Conservation (phyloP, 2,797 vertebrate species). For the Gastrophryne carolinensis region DNA sequence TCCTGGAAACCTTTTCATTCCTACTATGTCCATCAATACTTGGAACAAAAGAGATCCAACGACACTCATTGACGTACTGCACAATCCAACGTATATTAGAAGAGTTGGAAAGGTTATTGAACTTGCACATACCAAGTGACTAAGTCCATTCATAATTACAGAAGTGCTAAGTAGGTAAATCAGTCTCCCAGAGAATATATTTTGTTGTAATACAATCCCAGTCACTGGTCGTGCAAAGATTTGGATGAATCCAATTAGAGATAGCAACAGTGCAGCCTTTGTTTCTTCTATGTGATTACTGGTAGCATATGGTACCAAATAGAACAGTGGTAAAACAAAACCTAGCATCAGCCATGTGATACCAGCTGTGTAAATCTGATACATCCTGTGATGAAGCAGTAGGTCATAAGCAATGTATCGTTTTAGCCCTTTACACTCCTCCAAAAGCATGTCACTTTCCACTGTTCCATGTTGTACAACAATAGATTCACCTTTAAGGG, state of each 20-base stretch:
- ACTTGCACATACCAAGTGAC: constrained; percentile 81
- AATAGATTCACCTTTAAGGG: constrained; percentile 24
- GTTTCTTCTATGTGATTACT: constrained; percentile 71
- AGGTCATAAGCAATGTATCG: constrained; percentile 89
- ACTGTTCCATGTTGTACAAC: constrained; percentile 45
- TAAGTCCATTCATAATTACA: constrained; percentile 80
- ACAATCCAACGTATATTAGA: constrained; percentile 74
- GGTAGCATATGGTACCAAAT: constrained; percentile 86
- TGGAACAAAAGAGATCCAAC: constrained; percentile 86
- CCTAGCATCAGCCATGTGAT: constrained; percentile 88
- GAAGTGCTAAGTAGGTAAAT: constrained; percentile 81
- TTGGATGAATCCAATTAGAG: constrained; percentile 85
- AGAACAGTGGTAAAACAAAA: constrained; percentile 81
- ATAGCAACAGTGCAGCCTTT: constrained; percentile 81
- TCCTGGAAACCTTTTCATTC: constrained; percentile 86
- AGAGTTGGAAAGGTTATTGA: constrained; percentile 74
- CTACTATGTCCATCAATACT: constrained; percentile 91
- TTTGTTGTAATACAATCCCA: constrained; percentile 75
- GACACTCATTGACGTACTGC: constrained; percentile 87
- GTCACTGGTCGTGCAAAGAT: constrained; percentile 81
- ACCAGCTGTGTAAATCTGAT: constrained; percentile 75
- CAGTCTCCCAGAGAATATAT: constrained; percentile 74
- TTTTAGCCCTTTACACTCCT: constrained; percentile 54
- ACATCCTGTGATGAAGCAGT: constrained; percentile 76
- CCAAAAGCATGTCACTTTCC: not conserved